phyloP scores from a whole-genome alignment of 2,888 invertebrate genomes.

The Coelinius sp. region DNA sequence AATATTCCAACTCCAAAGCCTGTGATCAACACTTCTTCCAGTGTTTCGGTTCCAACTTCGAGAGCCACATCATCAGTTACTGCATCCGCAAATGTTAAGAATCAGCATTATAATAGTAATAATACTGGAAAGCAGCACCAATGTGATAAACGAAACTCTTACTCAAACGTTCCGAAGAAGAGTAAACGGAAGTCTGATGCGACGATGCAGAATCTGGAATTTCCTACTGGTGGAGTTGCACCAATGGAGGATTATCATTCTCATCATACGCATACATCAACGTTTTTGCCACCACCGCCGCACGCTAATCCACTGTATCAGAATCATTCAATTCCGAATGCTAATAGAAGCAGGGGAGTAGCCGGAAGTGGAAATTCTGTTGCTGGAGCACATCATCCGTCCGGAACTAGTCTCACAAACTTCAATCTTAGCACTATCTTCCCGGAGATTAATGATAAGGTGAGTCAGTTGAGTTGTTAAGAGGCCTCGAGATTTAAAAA shows the following conservation, averaged over 20 bases:
- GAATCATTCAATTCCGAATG: constrained; percentile 62
- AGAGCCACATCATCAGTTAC: constrained; percentile 41
- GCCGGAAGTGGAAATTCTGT: constrained; percentile 54
- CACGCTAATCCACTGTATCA: constrained; percentile 65
- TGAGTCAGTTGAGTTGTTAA: constrained; percentile 39
- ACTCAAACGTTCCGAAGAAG: constrained; percentile 59
- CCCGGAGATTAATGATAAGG: constrained; percentile 83
- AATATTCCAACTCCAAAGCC: constrained; percentile 52
- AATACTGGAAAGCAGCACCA: constrained; percentile 61
- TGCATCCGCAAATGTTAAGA: constrained; percentile 50
- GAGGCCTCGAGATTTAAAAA: neutral
- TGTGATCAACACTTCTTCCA: constrained; percentile 42
- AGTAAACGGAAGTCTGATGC: constrained; percentile 62
- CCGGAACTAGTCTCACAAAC: constrained; percentile 78
- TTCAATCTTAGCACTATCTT: constrained; percentile 88
- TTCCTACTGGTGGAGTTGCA: constrained; percentile 63
- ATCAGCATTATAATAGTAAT: constrained; percentile 53
- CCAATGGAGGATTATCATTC: constrained; percentile 64
- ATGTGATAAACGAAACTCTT: constrained; percentile 63
- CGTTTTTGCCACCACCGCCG: constrained; percentile 51
- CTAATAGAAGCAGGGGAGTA: constrained; percentile 54
- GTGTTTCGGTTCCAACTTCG: constrained; percentile 48
- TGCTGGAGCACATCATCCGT: constrained; percentile 64
- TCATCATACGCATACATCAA: constrained; percentile 53
- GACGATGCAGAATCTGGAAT: constrained; percentile 65